Conservation (phyloP, 2,888 invertebrate genomes). For the Cactoblastis cactorum region DNA sequence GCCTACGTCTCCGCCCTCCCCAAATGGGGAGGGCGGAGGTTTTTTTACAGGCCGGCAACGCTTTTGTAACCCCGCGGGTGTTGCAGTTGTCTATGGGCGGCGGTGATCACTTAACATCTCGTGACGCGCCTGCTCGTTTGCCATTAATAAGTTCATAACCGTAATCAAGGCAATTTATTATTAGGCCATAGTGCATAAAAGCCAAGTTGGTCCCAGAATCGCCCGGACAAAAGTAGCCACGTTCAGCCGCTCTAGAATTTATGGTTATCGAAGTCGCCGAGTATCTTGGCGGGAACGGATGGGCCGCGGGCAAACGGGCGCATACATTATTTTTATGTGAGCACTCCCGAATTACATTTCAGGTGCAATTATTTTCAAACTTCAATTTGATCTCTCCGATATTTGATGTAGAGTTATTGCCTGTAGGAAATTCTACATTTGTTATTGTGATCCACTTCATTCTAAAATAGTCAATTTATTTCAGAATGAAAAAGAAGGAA, state of each 20-base stretch:
- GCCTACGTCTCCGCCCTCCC: no score
- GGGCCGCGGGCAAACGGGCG: slow-evolving; percentile 14
- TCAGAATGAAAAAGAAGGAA: no score
- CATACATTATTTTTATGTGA: slow-evolving; percentile 17
- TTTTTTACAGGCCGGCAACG: no score
- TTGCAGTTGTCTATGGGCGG: no score
- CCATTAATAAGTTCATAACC: not conserved
- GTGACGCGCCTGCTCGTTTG: no score
- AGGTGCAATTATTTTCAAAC: slow-evolving; percentile 14
- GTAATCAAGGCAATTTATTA: slow-evolving; percentile 13
- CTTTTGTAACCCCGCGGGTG: no score
- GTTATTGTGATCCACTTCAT: no score
- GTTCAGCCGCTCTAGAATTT: slow-evolving; percentile 14
- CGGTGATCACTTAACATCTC: no score
- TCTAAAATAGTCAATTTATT: no score
- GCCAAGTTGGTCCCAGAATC: slow-evolving; percentile 2
- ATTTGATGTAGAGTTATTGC: not conserved
- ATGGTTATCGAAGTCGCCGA: slow-evolving; percentile 16
- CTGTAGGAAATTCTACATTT: slow-evolving; percentile 18
- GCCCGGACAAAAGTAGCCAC: slow-evolving; percentile 11
- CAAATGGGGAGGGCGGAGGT: no score
- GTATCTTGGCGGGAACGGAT: slow-evolving; percentile 17
- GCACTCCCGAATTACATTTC: slow-evolving; percentile 13
- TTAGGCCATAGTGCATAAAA: not conserved
- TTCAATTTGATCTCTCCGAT: slow-evolving; percentile 4